Percentiles rank a stretch among this genome's conserved stretches.
Conservation (phyloP, 2,888 invertebrate genomes). For the Troides aeacus region DNA sequence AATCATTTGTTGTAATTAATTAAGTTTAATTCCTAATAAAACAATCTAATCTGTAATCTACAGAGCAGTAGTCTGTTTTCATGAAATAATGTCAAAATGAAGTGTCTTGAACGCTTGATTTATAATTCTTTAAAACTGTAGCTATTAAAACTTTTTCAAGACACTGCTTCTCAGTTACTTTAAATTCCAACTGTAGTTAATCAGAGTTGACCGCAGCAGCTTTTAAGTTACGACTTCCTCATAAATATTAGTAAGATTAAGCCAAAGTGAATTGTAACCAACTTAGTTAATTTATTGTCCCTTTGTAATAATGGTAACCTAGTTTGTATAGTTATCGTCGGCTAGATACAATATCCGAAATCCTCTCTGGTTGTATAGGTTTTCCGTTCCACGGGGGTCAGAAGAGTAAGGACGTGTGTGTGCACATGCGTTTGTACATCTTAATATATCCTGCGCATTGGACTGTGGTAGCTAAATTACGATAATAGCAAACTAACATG, state of each 20-base stretch:
- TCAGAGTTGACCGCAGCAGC: constrained; percentile 30
- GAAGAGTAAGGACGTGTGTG: too few relatives aligned
- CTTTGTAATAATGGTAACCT: not conserved
- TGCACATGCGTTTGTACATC: too few relatives aligned
- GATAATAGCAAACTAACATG: too few relatives aligned
- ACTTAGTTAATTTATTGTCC: constrained; percentile 20
- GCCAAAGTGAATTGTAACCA: constrained; percentile 22
- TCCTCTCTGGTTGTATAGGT: too few relatives aligned
- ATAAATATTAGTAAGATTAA: constrained; percentile 29
- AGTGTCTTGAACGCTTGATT: constrained; percentile 58
- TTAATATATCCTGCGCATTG: too few relatives aligned
- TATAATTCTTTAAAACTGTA: constrained; percentile 77
- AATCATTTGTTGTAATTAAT: too few relatives aligned
- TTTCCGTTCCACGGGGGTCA: too few relatives aligned
- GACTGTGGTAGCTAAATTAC: too few relatives aligned
- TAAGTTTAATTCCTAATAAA: too few relatives aligned
- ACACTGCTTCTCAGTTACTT: constrained; percentile 30
- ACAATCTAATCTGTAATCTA: not conserved
- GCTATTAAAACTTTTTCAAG: constrained; percentile 76
- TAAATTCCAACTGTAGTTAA: constrained; percentile 30
- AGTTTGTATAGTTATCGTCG: not conserved
- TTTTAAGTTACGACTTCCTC: constrained; percentile 30
- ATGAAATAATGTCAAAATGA: constrained; percentile 12
- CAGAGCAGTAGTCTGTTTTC: not conserved
- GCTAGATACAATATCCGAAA: too few relatives aligned